Conservation (phyloP, 1,140 invertebrate species). For the Planococcus citri region DNA sequence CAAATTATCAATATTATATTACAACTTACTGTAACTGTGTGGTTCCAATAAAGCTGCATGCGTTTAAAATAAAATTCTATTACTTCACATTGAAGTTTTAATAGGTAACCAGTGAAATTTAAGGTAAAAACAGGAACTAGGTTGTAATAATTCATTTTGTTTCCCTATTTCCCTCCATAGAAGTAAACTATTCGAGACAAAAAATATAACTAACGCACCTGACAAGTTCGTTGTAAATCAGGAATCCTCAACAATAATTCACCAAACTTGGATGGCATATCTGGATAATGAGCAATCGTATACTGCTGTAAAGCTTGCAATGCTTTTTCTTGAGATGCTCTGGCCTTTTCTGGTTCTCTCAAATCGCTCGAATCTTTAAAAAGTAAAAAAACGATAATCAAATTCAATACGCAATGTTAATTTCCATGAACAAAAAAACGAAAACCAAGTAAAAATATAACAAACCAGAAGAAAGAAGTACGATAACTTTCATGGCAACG, state of each 20-base stretch:
- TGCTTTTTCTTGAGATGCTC: constrained; percentile 85
- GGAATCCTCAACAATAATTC: constrained; percentile 84
- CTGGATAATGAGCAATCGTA: constrained; percentile 78
- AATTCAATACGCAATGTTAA: not conserved
- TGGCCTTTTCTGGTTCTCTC: constrained; percentile 78
- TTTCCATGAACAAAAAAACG: not conserved
- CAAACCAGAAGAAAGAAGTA: constrained; percentile 81
- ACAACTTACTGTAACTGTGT: not conserved
- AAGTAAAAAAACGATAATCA: constrained; percentile 21
- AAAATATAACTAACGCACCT: constrained; percentile 52
- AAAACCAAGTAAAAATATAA: too few relatives aligned
- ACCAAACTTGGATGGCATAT: constrained; percentile 87
- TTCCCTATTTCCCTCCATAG: too few relatives aligned
- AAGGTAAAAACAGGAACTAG: too few relatives aligned
- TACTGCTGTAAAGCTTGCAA: constrained; percentile 85
- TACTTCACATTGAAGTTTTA: too few relatives aligned
- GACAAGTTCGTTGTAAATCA: constrained; percentile 85
- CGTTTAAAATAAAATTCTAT: not conserved
- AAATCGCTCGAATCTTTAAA: constrained; percentile 72
- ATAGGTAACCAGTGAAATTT: too few relatives aligned
- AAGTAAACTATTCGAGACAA: too few relatives aligned
- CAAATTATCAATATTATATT: not conserved
- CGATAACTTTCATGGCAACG: constrained; percentile 89
- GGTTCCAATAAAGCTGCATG: constrained; percentile 6
- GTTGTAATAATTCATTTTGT: too few relatives aligned